phyloP scores from a whole-genome alignment of 2,888 invertebrate species.

The Apotomis turbidana region DNA sequence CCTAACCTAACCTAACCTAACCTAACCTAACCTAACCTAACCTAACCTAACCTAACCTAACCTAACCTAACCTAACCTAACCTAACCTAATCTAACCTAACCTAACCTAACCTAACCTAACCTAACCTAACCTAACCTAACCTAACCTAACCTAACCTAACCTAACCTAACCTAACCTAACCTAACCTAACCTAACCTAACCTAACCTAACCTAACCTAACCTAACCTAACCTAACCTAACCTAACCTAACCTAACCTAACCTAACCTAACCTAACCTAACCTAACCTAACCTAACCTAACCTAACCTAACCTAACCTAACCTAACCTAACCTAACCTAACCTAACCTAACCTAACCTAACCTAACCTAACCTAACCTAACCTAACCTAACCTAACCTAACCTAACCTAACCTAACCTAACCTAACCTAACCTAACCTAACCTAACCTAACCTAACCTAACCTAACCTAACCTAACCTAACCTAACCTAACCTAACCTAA shows the following conservation, averaged over 20 bases:
- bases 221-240: slow-evolving; percentile 19
- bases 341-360: slow-evolving; percentile 18
- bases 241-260: slow-evolving; percentile 19
- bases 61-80: slow-evolving; percentile 17
- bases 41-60: slow-evolving; percentile 6
- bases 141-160: slow-evolving; percentile 19
- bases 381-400: slow-evolving; percentile 40
- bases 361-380: slow-evolving; percentile 30
- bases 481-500: slow-evolving; percentile 41
- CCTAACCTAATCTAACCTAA: slow-evolving; percentile 18
- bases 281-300: slow-evolving; percentile 16
- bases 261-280: slow-evolving; percentile 13
- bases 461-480: slow-evolving; percentile 30
- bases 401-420: slow-evolving; percentile 19
- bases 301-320: slow-evolving; percentile 25
- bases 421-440: slow-evolving; percentile 41
- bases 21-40: slow-evolving; percentile 1
- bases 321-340: slow-evolving; percentile 27
- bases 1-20: too few species aligned
- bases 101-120: slow-evolving; percentile 19
- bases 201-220: slow-evolving; percentile 18
- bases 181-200: slow-evolving; percentile 19
- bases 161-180: slow-evolving; percentile 19
- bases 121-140: slow-evolving; percentile 19
- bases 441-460: slow-evolving; percentile 36